These are phyloP conservation scores for Blomia tropicalis DNA, from an alignment of 2,888 invertebrate genomes.

Conservation along the genomic window DNA sequence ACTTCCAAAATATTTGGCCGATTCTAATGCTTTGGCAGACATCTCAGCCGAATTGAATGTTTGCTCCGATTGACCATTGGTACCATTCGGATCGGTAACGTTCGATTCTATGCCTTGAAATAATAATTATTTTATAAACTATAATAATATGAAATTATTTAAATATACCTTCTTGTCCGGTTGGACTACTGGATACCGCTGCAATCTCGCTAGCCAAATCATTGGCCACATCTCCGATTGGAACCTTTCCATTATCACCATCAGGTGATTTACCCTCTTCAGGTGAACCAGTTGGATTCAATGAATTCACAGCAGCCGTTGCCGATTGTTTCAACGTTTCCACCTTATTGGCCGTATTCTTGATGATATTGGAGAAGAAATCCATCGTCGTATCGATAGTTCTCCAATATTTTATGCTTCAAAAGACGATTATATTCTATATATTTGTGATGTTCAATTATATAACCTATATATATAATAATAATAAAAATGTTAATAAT, in stretches of 20 bases:
- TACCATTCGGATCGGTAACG: not conserved
- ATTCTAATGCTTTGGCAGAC: conserved; percentile 31
- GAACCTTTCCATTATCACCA: not conserved
- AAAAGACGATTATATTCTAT: not conserved
- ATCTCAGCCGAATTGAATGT: conserved; percentile 28
- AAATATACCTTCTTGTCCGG: too few relatives aligned
- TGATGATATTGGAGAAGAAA: conserved; percentile 18
- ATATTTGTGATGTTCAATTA: not conserved
- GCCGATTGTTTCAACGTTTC: conserved; percentile 18
- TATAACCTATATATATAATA: not conserved
- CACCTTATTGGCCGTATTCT: conserved; percentile 17
- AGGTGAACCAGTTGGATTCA: not conserved
- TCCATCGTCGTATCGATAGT: too few relatives aligned
- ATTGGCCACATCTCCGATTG: not conserved
- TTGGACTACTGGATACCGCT: too few relatives aligned
- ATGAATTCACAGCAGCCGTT: conserved; percentile 3
- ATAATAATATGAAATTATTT: not conserved
- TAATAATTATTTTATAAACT: not conserved
- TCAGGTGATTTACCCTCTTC: not conserved
- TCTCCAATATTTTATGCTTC: not conserved
- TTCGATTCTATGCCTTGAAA: not conserved
- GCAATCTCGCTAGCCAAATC: too few relatives aligned
- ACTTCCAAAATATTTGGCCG: conserved; percentile 31
- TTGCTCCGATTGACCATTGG: conserved; percentile 9
- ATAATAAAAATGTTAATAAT: not conserved